Base-by-base conservation (phyloP, 2,113 vertebrate species). In the Hydrolagus affinis region DNA sequence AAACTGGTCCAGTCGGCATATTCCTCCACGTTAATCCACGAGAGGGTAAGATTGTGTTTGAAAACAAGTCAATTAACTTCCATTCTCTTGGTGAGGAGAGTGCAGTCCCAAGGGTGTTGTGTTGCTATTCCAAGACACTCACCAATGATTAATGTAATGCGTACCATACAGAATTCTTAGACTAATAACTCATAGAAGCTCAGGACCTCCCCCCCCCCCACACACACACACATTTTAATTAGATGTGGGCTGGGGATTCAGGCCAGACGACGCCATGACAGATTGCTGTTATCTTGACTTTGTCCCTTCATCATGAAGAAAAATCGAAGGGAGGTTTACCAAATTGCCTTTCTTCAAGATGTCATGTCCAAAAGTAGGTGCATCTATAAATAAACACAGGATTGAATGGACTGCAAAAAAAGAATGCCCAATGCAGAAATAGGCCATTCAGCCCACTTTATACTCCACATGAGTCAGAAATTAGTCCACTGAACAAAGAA, bases 201-300 rank as follows among this genome's bases (percentile, higher is more conserved):
- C 60, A 83, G 59, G 28, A 64, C 30, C 57, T 80, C 12, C 57
- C n/a, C 64, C 59, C 1, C 44, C 1, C 44, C 1, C 44, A 44
- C 44, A 44, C 44, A 44, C 44, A 44, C 44, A 66, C 60, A 64
- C 14, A 68, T 83, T 83, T 83, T 57, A 83, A 83, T 83, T 83
- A 21, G 19, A 66, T 21, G 9, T 66, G 30, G 32, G 0, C 62
- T 30, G 11, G 62, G 60, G 25, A 3, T 83, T 32, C 28, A 66
- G 28, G 11, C 25, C 10, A 75, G 32, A 9, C 73, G 11, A 14
- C 21, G 8, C 77, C 62, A 66, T 57, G 78, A 15, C 32, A 64
- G 28, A 66, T 28, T 66, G 9, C 28, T 78, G 57, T 66, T 83
- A 66, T 66, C 66, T 59, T 83, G 10, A 28, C 25, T 83, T 32